Evolutionary conservation across 2,113 vertebrate genomes (phyloP).

Genomic region (Periophthalmodon schlosseri): DNA sequence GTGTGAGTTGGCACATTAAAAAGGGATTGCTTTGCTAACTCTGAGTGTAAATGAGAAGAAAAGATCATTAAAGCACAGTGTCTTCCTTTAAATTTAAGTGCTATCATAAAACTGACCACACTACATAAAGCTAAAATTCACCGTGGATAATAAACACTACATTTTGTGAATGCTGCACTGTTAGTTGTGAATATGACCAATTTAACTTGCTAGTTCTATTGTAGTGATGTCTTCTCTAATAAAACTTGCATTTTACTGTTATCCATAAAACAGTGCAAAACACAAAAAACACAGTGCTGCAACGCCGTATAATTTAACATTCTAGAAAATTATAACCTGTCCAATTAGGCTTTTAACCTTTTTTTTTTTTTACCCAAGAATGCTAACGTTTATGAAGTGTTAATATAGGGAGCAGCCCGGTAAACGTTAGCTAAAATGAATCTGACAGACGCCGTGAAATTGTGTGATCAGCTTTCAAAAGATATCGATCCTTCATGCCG

Average conservation of each 20-base stretch:
- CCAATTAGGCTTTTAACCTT: conserved; percentile 20
- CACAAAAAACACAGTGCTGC: conserved; percentile 15
- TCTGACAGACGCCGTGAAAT: conserved; percentile 56
- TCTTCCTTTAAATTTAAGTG: conserved; percentile 47
- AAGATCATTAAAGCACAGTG: conserved; percentile 30
- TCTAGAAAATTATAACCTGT: conserved; percentile 5
- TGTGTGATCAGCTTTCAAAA: conserved; percentile 60
- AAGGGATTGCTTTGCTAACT: conserved; percentile 10
- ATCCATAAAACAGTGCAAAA: conserved; percentile 3
- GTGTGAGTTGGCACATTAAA: not conserved
- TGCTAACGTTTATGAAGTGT: conserved; percentile 24
- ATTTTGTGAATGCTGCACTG: conserved; percentile 16
- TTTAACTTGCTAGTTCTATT: not conserved
- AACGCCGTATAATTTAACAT: conserved; percentile 8
- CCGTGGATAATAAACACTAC: conserved; percentile 23
- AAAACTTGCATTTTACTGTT: not conserved
- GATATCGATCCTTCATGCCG: conserved; percentile 54
- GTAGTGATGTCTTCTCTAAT: conserved; percentile 10
- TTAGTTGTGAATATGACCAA: conserved; percentile 1
- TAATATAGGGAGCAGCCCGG: conserved; percentile 54
- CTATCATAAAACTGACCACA: conserved; percentile 45
- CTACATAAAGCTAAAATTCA: conserved; percentile 31
- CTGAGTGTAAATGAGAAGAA: conserved; percentile 25
- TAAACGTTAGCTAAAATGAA: conserved; percentile 51
- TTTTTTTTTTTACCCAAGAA: not conserved